Evolutionary conservation across 1,140 invertebrate genomes (phyloP), one percentile per base, ranked within the genome.

Genomic region (Aradophagus sp.): DNA sequence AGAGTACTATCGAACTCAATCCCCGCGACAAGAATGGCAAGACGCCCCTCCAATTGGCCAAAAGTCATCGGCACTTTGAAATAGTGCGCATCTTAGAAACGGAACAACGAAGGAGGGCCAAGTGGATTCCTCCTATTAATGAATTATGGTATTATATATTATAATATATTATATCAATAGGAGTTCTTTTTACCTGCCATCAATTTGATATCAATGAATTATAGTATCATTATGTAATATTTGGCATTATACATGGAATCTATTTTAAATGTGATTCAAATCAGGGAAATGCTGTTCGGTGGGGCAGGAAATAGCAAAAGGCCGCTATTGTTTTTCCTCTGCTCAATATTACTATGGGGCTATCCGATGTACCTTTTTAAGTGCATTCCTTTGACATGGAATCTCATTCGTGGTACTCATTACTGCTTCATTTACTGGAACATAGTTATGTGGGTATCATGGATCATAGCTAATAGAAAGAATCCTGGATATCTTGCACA

Each of bases 321-420:
- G 26, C 94, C 95, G 0, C 80, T 97, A 1, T 81, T 97, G 10
- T 90, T 97, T 63, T 95, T 97, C 73, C 86, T 96, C 63, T 89
- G 93, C 29, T 95, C 93, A 3, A 91, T 96, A 4, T 83, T 97
- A 2, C 85, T 95, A 2, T 97, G 94, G 95, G 94, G 93, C 13
- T 97, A 97, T 81, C 95, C 95, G 0, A 95, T 97, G 93, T 97
- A 97, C 80, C 87, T 97, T 69, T 89, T 96, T 38, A 90, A 94
- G 89, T 93, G 93, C 70, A 90, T 97, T 50, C 94, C 95, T 0
- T 87, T 95, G n/a, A 97, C 95, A 0, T 97, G 94, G 94, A 92
- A 95, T 75, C 90, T 93, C 2, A 81, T 96, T 1, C 87, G 93
- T 16, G 89, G 91, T 0, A 92, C 93, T 3, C 95, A 97, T 80